These are phyloP conservation scores for Tanypteryx hageni DNA, from an alignment of 2,888 invertebrate species.

Conservation along the genomic window DNA sequence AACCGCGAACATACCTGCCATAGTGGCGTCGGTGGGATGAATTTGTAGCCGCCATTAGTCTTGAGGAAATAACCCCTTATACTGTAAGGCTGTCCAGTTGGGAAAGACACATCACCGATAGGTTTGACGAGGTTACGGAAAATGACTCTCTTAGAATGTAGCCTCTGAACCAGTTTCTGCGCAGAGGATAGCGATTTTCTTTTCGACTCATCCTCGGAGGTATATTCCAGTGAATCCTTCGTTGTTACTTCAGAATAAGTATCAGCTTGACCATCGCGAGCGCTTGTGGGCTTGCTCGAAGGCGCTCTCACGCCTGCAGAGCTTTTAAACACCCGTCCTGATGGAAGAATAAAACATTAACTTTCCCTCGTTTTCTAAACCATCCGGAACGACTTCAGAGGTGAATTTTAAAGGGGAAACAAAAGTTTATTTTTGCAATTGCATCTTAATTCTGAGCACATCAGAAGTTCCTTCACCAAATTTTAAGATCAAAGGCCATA, in stretches of 20 bases:
- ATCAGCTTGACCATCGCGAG: neutral
- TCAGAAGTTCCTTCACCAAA: too few species aligned
- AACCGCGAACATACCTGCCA: constrained; percentile 1
- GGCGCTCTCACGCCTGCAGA: too few species aligned
- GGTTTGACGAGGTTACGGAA: constrained; percentile 28
- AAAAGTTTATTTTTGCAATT: too few species aligned
- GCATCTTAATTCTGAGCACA: too few species aligned
- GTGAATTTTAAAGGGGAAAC: too few species aligned
- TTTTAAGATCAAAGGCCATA: too few species aligned
- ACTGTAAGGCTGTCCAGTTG: neutral
- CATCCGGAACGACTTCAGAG: too few species aligned
- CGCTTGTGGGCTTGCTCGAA: neutral
- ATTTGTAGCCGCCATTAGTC: constrained; percentile 37
- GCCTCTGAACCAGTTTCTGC: neutral
- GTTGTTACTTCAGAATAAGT: constrained; percentile 34
- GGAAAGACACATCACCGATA: constrained; percentile 8
- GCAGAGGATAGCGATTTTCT: neutral
- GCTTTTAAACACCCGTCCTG: too few species aligned
- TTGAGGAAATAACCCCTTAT: constrained; percentile 44
- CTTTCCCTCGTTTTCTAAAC: too few species aligned
- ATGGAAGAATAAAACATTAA: too few species aligned
- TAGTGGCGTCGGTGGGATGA: constrained; percentile 34
- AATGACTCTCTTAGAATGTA: constrained; percentile 22
- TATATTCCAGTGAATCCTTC: constrained; percentile 30
- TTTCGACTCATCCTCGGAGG: neutral